These are phyloP conservation scores for Petromus typicus DNA, from an alignment of 2,113 vertebrate species.

Conservation along the genomic window DNA sequence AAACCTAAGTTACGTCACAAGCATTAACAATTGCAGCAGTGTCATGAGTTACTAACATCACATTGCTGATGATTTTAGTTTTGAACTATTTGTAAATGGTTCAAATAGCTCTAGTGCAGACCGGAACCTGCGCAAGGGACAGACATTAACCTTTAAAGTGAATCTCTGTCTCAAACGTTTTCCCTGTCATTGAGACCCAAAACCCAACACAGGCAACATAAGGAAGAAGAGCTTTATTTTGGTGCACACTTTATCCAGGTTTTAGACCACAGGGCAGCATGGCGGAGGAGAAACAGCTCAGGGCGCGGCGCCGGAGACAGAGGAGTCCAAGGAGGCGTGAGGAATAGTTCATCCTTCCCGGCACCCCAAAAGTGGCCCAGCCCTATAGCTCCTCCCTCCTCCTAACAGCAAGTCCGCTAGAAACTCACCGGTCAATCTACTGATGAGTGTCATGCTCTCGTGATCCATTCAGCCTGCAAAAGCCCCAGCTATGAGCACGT, in stretches of 20 bases:
- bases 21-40: neutral
- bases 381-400: neutral
- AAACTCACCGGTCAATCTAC: neutral
- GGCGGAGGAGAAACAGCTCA: neutral
- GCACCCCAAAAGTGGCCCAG: neutral
- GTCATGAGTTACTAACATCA: conserved; percentile 4
- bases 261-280: neutral
- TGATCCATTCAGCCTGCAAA: neutral
- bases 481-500: neutral
- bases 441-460: neutral
- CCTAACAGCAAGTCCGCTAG: neutral
- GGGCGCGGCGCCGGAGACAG: neutral
- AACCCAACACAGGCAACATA: neutral
- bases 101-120: neutral
- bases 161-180: neutral
- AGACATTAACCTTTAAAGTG: neutral
- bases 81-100: conserved; percentile 58
- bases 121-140: neutral
- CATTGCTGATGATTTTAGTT: conserved; percentile 25
- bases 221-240: neutral
- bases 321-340: neutral
- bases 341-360: neutral
- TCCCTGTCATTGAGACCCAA: neutral
- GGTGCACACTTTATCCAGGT: neutral
- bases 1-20: neutral